Conservation (phyloP, 2,113 vertebrate species). For the Tenebrosternarchus preto region DNA sequence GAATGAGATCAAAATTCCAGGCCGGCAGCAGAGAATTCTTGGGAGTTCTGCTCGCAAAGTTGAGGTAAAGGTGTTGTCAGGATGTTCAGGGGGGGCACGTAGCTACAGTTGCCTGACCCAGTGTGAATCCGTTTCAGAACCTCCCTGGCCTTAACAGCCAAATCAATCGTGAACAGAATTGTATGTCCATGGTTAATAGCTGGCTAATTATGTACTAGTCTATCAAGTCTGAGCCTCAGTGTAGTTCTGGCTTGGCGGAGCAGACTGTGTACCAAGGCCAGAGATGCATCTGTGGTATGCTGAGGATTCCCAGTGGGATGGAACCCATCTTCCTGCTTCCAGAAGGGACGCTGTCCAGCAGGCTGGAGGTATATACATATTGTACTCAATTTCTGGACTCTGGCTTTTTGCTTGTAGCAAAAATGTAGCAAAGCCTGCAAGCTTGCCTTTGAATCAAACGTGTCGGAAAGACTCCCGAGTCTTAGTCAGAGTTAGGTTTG, state of each 20-base stretch:
- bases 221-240: not conserved
- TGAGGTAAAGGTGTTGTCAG: too few species aligned
- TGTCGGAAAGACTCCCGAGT: not conserved
- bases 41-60: too few species aligned
- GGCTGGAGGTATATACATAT: not conserved
- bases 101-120: too few species aligned
- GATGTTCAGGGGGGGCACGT: too few species aligned
- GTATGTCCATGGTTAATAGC: not conserved
- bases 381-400: not conserved
- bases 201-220: not conserved
- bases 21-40: not conserved
- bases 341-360: not conserved
- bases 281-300: not conserved
- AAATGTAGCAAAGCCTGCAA: not conserved
- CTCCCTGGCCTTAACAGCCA: not conserved
- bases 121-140: too few species aligned
- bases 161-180: not conserved
- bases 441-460: not conserved
- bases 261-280: not conserved
- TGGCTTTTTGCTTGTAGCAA: not conserved
- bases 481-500: too few species aligned
- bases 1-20: not conserved
- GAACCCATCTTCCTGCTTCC: not conserved
- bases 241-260: not conserved
- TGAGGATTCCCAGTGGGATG: too few species aligned